A percentile compares a stretch with the other conserved stretches of the same genome.
phyloP scores from a whole-genome alignment of 2,888 invertebrate genomes.

The Caenorhabditis virilis region DNA sequence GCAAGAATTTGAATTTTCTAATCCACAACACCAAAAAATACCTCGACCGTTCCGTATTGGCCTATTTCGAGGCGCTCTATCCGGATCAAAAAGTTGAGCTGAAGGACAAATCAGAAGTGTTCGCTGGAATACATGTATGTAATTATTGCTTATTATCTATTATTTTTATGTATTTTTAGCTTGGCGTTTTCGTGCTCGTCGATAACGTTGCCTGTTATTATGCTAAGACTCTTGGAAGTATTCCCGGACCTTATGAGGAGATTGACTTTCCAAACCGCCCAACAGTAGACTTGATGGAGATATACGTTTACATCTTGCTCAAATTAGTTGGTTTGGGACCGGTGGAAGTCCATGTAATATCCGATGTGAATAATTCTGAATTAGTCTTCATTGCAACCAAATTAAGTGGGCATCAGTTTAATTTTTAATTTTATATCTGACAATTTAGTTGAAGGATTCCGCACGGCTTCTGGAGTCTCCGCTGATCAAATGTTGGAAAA shows the following conservation, averaged over 20 bases:
- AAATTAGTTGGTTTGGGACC: no score
- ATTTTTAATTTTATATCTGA: slow-evolving; percentile 25
- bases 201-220: slow-evolving; percentile 19
- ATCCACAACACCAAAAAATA: no score
- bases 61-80: no score
- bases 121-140: slow-evolving; percentile 21
- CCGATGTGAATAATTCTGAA: no score
- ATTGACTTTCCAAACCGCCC: slow-evolving; percentile 21
- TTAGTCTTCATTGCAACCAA: slow-evolving; percentile 26
- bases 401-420: slow-evolving; percentile 27
- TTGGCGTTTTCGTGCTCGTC: slow-evolving; percentile 21
- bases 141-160: slow-evolving; percentile 29
- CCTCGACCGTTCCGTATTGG: no score
- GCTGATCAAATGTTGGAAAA: slow-evolving; percentile 19
- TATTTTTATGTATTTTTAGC: slow-evolving; percentile 28
- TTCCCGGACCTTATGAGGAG: slow-evolving; percentile 26
- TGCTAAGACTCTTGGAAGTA: slow-evolving; percentile 27
- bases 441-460: slow-evolving; percentile 25
- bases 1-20: no score
- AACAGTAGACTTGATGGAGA: slow-evolving; percentile 21
- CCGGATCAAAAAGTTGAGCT: no score
- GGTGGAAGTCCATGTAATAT: no score
- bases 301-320: slow-evolving; percentile 25
- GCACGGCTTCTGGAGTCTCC: slow-evolving; percentile 29
- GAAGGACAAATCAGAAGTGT: no score